A percentile compares a stretch with the other conserved stretches of the same genome.
phyloP scores from a whole-genome alignment of 2,888 invertebrate species.

The Corythucha ciliata region DNA sequence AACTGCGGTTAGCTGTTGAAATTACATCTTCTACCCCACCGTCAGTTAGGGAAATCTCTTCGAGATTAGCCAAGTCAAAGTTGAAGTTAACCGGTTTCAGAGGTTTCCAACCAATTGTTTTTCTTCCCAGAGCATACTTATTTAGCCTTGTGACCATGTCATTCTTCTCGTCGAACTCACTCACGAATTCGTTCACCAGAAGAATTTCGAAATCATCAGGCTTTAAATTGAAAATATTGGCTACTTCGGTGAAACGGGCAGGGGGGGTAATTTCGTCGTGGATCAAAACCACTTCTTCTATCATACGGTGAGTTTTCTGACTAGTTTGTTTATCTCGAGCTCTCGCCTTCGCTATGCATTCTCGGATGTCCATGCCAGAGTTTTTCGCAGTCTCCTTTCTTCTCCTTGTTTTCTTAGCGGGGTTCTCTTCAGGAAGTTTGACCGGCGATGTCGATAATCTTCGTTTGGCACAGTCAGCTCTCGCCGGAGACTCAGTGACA shows the following conservation, averaged over 20 bases:
- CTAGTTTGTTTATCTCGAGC: neutral
- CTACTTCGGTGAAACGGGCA: neutral
- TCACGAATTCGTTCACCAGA: no score
- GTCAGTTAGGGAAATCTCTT: neutral
- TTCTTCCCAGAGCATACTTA: no score
- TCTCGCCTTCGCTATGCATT: constrained; percentile 25
- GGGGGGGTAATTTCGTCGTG: constrained; percentile 1
- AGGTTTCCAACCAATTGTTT: neutral
- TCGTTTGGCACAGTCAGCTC: no score
- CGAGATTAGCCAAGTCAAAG: neutral
- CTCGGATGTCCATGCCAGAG: constrained; percentile 31
- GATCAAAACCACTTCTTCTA: neutral
- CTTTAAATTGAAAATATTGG: constrained; percentile 10
- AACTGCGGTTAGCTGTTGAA: no score
- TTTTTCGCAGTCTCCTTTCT: constrained; percentile 23
- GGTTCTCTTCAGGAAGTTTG: neutral
- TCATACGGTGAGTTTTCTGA: neutral
- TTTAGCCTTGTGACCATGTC: neutral
- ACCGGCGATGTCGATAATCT: no score
- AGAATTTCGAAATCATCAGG: constrained; percentile 12
- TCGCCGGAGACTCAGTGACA: no score
- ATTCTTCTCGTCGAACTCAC: no score
- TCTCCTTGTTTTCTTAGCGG: constrained; percentile 37
- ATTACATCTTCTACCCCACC: no score
- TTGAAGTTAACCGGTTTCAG: neutral